A percentile compares a stretch with the other conserved stretches of the same genome.
These are phyloP conservation scores for Allophyes oxyacanthae DNA, from an alignment of 2,888 invertebrate genomes.

Conservation along the genomic window DNA sequence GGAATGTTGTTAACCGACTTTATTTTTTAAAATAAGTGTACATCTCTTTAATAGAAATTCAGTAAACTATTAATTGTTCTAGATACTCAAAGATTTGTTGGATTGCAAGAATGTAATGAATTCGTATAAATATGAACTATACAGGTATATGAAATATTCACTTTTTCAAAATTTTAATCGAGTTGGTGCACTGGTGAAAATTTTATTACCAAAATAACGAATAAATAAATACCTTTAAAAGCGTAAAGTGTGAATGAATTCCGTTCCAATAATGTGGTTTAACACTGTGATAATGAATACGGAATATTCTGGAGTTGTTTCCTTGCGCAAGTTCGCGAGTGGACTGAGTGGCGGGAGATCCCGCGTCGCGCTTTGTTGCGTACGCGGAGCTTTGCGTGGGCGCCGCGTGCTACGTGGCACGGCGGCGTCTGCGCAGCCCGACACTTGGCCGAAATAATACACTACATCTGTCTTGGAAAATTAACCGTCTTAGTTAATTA, in stretches of 20 bases:
- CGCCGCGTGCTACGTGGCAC: slow-evolving; percentile 54
- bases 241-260: slow-evolving; percentile 50
- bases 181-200: neutral
- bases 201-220: slow-evolving; percentile 17
- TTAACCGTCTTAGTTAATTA: slow-evolving; percentile 72
- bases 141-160: slow-evolving; percentile 1
- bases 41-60: neutral
- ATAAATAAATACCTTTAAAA: slow-evolving; percentile 62
- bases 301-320: slow-evolving; percentile 69
- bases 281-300: slow-evolving; percentile 38
- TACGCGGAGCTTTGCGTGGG: slow-evolving; percentile 80
- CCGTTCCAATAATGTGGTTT: slow-evolving; percentile 46
- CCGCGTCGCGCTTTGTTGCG: slow-evolving; percentile 78
- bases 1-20: too few species aligned
- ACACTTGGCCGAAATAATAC: slow-evolving; percentile 72
- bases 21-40: neutral
- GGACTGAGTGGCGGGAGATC: slow-evolving; percentile 73
- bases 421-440: slow-evolving; percentile 71
- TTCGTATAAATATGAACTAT: too few species aligned
- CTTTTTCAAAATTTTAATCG: slow-evolving; percentile 2
- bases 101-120: too few species aligned
- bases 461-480: slow-evolving; percentile 82
- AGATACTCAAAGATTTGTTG: too few species aligned
- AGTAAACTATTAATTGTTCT: too few species aligned
- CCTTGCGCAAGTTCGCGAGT: slow-evolving; percentile 76